Evolutionary conservation across 2,113 vertebrate species (phyloP).

Genomic region (Neodontobutis hainanensis): DNA sequence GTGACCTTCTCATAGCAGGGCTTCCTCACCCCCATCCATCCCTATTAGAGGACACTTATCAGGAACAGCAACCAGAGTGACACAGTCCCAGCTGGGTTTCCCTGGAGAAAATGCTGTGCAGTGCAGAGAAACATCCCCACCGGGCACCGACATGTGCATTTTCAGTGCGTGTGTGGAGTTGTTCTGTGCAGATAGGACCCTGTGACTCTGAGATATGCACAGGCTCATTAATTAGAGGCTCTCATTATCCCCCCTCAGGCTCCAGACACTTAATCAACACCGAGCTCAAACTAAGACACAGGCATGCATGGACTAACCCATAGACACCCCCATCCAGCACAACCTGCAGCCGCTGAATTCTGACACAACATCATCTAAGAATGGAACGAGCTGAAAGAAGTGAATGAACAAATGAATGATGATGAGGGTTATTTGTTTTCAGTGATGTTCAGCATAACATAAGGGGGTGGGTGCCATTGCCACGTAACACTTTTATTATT

Average conservation of each 20-base stretch:
- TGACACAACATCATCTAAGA: slow-evolving; percentile 65
- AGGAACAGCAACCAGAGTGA: slow-evolving; percentile 63
- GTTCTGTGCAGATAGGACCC: slow-evolving; percentile 71
- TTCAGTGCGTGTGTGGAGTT: slow-evolving; percentile 38
- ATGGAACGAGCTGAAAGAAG: slow-evolving; percentile 50
- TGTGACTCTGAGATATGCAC: slow-evolving; percentile 76
- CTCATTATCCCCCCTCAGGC: slow-evolving; percentile 78
- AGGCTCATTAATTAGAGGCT: slow-evolving; percentile 80
- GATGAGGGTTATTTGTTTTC: slow-evolving; percentile 75
- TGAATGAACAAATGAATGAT: slow-evolving; percentile 67
- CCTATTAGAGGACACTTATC: slow-evolving; percentile 75
- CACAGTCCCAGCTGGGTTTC: slow-evolving; percentile 62
- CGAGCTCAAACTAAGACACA: slow-evolving; percentile 67
- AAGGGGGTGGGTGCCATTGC: slow-evolving; percentile 60
- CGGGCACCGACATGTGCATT: slow-evolving; percentile 47
- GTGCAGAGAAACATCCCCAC: slow-evolving; percentile 46
- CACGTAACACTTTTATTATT: slow-evolving; percentile 70
- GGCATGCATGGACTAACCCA: slow-evolving; percentile 30
- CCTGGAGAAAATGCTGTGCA: slow-evolving; percentile 60
- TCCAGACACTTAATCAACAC: slow-evolving; percentile 79
- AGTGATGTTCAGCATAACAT: slow-evolving; percentile 64
- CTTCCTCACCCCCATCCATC: slow-evolving; percentile 68
- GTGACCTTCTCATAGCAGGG: slow-evolving; percentile 68
- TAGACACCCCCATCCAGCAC: slow-evolving; percentile 16
- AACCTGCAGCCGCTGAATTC: slow-evolving; percentile 40